These are phyloP conservation scores for Leptopterna dolabrata DNA, from an alignment of 2,888 invertebrate species.

Conservation along the genomic window DNA sequence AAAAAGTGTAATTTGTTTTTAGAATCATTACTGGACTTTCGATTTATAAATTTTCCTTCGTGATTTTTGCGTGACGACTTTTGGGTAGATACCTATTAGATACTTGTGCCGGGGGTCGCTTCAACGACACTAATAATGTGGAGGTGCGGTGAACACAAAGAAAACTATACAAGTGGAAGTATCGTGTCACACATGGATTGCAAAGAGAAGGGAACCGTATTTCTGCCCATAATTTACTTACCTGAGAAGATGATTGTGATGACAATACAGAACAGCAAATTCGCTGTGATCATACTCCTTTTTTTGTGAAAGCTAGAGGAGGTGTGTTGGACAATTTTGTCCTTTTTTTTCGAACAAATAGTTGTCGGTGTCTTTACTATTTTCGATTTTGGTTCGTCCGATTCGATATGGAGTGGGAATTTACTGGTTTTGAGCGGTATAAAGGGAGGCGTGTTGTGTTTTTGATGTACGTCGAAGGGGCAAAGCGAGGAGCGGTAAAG, in stretches of 20 bases:
- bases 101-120: too few relatives aligned
- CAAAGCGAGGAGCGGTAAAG: constrained; percentile 4
- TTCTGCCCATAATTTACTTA: constrained; percentile 4
- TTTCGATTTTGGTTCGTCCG: background rate
- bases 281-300: constrained; percentile 43
- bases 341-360: background rate
- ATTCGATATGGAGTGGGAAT: background rate
- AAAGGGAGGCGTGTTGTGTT: constrained; percentile 7
- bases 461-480: constrained; percentile 34
- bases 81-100: too few relatives aligned
- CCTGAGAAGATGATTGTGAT: constrained; percentile 42
- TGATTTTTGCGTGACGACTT: too few relatives aligned
- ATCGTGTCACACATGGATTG: background rate
- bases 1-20: too few relatives aligned
- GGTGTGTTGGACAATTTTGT: constrained; percentile 1
- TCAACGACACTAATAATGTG: too few relatives aligned
- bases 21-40: too few relatives aligned
- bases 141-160: too few relatives aligned
- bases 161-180: too few relatives aligned
- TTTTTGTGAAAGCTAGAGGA: background rate
- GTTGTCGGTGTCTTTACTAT: background rate
- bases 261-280: constrained; percentile 40
- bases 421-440: background rate
- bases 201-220: background rate
- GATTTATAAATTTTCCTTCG: too few relatives aligned